phyloP scores from a whole-genome alignment of 1,140 invertebrate species.

The Drosophila lacertosa region DNA sequence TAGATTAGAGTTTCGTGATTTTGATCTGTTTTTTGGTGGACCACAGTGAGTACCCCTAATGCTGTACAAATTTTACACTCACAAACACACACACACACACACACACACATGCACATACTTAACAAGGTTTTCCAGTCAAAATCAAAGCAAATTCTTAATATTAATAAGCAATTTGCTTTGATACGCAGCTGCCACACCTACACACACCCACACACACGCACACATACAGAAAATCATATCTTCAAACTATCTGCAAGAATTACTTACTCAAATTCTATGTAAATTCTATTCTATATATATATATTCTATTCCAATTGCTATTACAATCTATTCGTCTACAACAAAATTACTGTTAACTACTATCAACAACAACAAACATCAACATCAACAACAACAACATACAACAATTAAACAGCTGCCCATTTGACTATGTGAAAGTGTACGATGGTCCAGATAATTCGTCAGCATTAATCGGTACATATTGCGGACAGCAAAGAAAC shows the following conservation, averaged over 20 bases:
- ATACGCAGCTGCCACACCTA: conserved; percentile 53
- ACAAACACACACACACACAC: conserved; percentile 14
- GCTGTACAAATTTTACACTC: conserved; percentile 66
- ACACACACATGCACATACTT: conserved; percentile 7
- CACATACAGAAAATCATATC: conserved; percentile 14
- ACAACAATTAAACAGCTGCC: conserved; percentile 90
- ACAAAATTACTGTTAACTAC: conserved; percentile 48
- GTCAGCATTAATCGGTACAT: conserved; percentile 96
- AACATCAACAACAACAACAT: conserved; percentile 37
- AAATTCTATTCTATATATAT: conserved; percentile 56
- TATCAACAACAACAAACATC: conserved; percentile 45
- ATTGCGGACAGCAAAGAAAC: conserved; percentile 98
- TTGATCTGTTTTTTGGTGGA: conserved; percentile 99
- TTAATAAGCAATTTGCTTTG: conserved; percentile 54
- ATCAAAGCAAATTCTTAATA: conserved; percentile 62
- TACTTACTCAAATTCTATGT: conserved; percentile 36
- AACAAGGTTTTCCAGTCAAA: conserved; percentile 52
- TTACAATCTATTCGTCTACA: conserved; percentile 47
- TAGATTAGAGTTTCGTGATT: conserved; percentile 98
- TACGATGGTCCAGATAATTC: conserved; percentile 95
- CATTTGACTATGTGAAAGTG: conserved; percentile 98
- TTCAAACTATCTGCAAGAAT: conserved; percentile 34
- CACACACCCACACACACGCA: conserved; percentile 20
- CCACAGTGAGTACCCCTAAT: conserved; percentile 93
- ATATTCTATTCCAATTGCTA: conserved; percentile 42